Evolutionary conservation across 2,797 vertebrate genomes (phyloP).

Genomic region (Thalassophryne amazonica): DNA sequence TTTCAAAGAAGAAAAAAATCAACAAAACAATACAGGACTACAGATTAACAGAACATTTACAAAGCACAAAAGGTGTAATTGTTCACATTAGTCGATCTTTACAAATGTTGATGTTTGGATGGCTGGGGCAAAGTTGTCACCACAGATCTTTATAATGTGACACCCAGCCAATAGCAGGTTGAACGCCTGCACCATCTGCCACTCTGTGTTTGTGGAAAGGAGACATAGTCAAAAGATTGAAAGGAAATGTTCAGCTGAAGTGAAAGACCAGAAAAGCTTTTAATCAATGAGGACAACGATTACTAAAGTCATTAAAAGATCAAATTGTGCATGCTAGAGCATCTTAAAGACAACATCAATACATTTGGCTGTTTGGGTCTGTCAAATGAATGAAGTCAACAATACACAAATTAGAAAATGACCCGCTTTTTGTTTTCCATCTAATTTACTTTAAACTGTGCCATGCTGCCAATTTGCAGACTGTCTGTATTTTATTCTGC

Average conservation of each 20-base stretch:
- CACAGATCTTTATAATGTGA: neutral
- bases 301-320: neutral
- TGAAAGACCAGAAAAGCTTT: neutral
- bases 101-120: neutral
- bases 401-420: neutral
- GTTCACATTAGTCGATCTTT: neutral
- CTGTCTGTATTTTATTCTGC: too few relatives aligned
- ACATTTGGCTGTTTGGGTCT: neutral
- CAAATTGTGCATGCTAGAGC: neutral
- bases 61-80: too few relatives aligned
- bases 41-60: too few relatives aligned
- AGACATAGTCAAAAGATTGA: neutral
- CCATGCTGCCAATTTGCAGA: too few relatives aligned
- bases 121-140: slow-evolving; percentile 3
- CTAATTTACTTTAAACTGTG: too few relatives aligned
- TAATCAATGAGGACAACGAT: neutral
- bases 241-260: neutral
- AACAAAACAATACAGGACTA: too few relatives aligned
- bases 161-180: slow-evolving; percentile 2
- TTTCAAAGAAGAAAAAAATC: too few relatives aligned
- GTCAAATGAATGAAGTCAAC: neutral
- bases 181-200: neutral
- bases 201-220: neutral
- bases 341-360: neutral
- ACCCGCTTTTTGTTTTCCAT: neutral